Evolutionary conservation across 2,797 vertebrate species (phyloP).

Genomic region (Bradypus variegatus): DNA sequence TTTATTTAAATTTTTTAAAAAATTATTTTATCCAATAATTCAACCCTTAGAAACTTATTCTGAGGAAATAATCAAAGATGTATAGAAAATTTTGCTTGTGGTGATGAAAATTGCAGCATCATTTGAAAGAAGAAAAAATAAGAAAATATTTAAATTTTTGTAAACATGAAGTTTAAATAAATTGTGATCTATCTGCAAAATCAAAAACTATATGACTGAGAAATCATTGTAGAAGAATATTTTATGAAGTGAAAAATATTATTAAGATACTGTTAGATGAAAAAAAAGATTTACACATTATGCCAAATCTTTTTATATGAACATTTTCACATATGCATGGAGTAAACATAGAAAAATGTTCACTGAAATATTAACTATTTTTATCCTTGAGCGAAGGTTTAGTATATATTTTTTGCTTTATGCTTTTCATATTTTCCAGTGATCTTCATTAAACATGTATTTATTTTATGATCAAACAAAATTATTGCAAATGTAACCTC

Average conservation of each 20-base stretch:
- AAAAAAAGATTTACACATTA: not conserved
- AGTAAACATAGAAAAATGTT: not conserved
- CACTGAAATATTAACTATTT: not conserved
- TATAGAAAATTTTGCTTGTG: not conserved
- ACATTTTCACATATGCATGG: not conserved
- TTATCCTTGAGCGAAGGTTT: not conserved
- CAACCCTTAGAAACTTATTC: not conserved
- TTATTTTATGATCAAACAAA: slow-evolving; percentile 9
- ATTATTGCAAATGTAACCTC: not conserved
- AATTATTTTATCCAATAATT: not conserved
- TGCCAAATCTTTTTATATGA: not conserved
- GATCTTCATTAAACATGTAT: not conserved
- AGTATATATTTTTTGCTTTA: not conserved
- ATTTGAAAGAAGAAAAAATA: slow-evolving; percentile 19
- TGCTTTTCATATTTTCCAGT: not conserved
- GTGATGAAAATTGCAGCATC: not conserved
- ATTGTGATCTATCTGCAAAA: not conserved
- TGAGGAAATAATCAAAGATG: not conserved
- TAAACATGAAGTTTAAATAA: not conserved
- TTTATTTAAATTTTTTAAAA: not conserved
- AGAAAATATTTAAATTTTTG: not conserved
- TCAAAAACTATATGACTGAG: not conserved
- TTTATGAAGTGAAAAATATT: not conserved
- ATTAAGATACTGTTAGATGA: not conserved
- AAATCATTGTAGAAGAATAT: not conserved